Evolutionary conservation across 2,888 invertebrate genomes (phyloP).

Genomic region (Mellilla xanthometata): DNA sequence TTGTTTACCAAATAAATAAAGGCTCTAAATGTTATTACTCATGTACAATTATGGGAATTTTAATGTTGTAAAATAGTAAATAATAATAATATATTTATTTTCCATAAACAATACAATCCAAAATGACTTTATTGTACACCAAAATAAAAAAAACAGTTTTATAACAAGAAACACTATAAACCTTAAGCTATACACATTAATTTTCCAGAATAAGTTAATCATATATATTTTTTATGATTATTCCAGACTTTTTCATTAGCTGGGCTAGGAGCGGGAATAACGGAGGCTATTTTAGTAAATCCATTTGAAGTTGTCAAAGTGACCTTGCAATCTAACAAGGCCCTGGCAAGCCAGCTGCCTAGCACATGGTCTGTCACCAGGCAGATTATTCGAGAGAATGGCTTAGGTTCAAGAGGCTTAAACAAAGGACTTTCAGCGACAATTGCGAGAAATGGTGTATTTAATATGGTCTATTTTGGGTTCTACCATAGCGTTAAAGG

Average conservation of each 20-base stretch:
- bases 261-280: constrained; percentile 93
- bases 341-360: constrained; percentile 84
- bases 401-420: constrained; percentile 90
- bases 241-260: constrained; percentile 93
- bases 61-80: too few species aligned
- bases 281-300: constrained; percentile 96
- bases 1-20: too few species aligned
- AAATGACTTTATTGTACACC: too few species aligned
- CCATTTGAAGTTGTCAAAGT: constrained; percentile 98
- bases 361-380: constrained; percentile 91
- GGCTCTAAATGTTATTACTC: too few species aligned
- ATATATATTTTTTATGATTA: too few species aligned
- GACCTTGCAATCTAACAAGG: constrained; percentile 89
- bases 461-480: constrained; percentile 97
- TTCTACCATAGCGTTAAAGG: constrained; percentile 96
- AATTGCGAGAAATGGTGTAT: constrained; percentile 93
- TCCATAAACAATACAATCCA: too few species aligned
- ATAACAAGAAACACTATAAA: too few species aligned
- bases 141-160: too few species aligned
- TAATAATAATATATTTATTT: too few species aligned
- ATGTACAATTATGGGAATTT: too few species aligned
- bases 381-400: constrained; percentile 88
- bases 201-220: too few species aligned
- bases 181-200: too few species aligned
- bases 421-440: constrained; percentile 96